Conservation (phyloP, 2,888 invertebrate genomes). For the Parnassius mnemosyne region DNA sequence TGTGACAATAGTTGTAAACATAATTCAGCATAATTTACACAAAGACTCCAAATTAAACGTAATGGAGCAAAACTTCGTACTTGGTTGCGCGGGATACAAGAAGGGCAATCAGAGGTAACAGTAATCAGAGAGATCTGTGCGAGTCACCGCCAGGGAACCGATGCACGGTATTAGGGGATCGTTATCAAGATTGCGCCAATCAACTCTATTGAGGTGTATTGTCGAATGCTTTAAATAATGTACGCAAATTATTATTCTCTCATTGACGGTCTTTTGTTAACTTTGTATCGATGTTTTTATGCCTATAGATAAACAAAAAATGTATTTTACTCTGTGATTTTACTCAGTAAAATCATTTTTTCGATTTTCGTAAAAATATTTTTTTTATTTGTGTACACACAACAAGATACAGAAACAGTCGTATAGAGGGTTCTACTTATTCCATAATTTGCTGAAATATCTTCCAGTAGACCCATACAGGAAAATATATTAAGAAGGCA, state of each 20-base stretch:
- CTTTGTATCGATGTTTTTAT: no score
- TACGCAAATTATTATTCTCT: slow-evolving; percentile 34
- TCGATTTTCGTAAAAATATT: no score
- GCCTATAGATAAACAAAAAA: no score
- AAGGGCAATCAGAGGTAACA: slow-evolving; percentile 50
- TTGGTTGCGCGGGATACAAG: slow-evolving; percentile 46
- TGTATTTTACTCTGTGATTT: no score
- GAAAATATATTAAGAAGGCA: no score
- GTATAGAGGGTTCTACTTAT: no score
- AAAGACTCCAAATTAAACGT: slow-evolving; percentile 24
- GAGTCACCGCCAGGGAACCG: slow-evolving; percentile 42
- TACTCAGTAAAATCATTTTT: no score
- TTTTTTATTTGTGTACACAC: no score
- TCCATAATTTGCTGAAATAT: no score
- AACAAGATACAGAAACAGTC: no score
- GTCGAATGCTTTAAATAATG: slow-evolving; percentile 38
- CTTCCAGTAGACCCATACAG: no score
- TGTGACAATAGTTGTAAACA: slow-evolving; percentile 4
- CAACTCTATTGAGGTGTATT: slow-evolving; percentile 56
- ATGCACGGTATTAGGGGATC: slow-evolving; percentile 36
- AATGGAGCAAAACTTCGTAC: slow-evolving; percentile 31
- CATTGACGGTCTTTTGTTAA: no score
- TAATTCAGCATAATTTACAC: slow-evolving; percentile 23
- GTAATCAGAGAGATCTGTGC: slow-evolving; percentile 43
- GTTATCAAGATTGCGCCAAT: slow-evolving; percentile 73